These are phyloP conservation scores for Sphaerophoria taeniata DNA, from an alignment of 2,888 invertebrate genomes.

Conservation along the genomic window DNA sequence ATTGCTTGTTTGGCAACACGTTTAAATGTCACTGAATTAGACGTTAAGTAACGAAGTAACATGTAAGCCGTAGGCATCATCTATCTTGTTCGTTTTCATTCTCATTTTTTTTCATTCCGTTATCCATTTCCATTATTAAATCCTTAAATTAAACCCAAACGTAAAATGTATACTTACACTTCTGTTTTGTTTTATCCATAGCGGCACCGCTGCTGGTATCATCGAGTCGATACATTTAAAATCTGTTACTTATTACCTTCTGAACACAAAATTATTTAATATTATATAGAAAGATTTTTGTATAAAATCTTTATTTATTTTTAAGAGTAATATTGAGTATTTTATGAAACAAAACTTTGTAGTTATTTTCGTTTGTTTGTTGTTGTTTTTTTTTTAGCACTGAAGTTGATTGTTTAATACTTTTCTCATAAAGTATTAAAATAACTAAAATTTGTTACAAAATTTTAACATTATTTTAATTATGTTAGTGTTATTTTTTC, in stretches of 20 bases:
- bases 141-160: too few relatives aligned
- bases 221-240: constrained; percentile 81
- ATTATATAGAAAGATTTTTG: constrained; percentile 51
- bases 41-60: too few relatives aligned
- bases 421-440: constrained; percentile 53
- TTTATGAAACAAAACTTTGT: background rate
- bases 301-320: constrained; percentile 33
- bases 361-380: constrained; percentile 1
- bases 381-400: constrained; percentile 45
- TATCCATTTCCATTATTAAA: background rate
- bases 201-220: constrained; percentile 82
- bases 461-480: constrained; percentile 1
- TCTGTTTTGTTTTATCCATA: constrained; percentile 82
- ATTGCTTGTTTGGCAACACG: too few relatives aligned
- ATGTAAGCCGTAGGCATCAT: too few relatives aligned
- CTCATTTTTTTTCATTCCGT: too few relatives aligned
- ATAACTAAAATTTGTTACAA: constrained; percentile 38
- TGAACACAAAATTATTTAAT: constrained; percentile 50
- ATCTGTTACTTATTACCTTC: constrained; percentile 53
- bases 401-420: constrained; percentile 50
- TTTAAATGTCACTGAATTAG: too few relatives aligned
- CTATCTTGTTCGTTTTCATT: too few relatives aligned
- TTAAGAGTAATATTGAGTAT: constrained; percentile 9
- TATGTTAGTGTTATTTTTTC: too few relatives aligned
- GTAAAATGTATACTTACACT: constrained; percentile 80